Conservation (phyloP, 2,797 vertebrate species). For the Clamator glandarius region DNA sequence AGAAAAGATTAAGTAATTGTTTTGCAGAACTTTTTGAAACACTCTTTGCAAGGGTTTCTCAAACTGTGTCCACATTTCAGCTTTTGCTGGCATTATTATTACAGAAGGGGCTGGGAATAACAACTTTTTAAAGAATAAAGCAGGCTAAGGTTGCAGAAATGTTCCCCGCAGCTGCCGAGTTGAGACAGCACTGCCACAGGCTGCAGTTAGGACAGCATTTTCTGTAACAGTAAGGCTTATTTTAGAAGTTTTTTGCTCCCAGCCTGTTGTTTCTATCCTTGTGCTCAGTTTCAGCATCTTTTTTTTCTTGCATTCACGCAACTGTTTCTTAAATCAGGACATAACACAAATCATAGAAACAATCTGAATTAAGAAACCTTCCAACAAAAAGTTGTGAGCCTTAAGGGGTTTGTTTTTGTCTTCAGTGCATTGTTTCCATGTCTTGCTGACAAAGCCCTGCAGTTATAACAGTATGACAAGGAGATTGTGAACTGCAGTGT, state of each 20-base stretch:
- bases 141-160: constrained; percentile 1
- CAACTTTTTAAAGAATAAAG: constrained; percentile 35
- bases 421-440: neutral
- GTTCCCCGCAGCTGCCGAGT: neutral
- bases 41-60: neutral
- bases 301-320: neutral
- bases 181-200: neutral
- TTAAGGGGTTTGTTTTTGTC: neutral
- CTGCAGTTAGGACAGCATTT: neutral
- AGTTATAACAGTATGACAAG: neutral
- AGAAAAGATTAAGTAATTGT: neutral
- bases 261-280: neutral
- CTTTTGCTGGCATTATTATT: neutral
- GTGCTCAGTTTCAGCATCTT: constrained; percentile 20
- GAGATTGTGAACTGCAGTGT: neutral
- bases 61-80: neutral
- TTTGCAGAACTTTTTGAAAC: neutral
- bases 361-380: neutral
- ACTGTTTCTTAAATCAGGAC: neutral
- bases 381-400: neutral
- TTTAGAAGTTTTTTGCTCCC: neutral
- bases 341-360: neutral
- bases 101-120: neutral
- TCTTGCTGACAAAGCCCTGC: neutral
- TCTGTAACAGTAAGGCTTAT: neutral